Evolutionary conservation across 2,797 vertebrate genomes (phyloP).

Genomic region (Sandelia bainsii): DNA sequence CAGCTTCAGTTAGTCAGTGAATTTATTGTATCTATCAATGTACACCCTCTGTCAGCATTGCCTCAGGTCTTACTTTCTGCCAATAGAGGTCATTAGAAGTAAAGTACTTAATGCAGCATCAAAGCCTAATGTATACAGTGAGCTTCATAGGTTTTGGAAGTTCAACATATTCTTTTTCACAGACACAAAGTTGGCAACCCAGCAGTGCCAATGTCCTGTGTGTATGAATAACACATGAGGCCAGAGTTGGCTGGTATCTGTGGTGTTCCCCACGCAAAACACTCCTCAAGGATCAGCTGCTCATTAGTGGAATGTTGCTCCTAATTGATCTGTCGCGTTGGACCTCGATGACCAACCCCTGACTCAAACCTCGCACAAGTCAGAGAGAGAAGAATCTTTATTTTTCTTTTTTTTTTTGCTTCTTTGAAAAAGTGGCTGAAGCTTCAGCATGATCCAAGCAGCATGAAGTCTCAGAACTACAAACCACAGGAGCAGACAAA

Average conservation of each 20-base stretch:
- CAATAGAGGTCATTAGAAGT: constrained; percentile 11
- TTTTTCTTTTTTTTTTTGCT: not conserved
- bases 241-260: constrained; percentile 40
- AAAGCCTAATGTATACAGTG: constrained; percentile 44
- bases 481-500: constrained; percentile 42
- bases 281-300: constrained; percentile 49
- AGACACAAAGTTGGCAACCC: constrained; percentile 37
- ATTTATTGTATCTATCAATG: constrained; percentile 9
- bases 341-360: constrained; percentile 19
- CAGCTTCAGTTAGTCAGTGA: constrained; percentile 11
- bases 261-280: constrained; percentile 46
- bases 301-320: constrained; percentile 55
- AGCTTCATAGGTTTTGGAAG: constrained; percentile 35
- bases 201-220: constrained; percentile 33
- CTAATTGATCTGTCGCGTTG: constrained; percentile 44
- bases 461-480: constrained; percentile 35
- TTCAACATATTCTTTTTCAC: constrained; percentile 31
- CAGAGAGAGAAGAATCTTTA: not conserved
- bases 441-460: constrained; percentile 29
- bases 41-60: not conserved
- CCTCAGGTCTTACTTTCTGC: constrained; percentile 1
- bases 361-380: not conserved
- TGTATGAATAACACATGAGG: constrained; percentile 65
- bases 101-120: constrained; percentile 14
- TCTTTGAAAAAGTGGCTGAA: constrained; percentile 8